Evolutionary conservation across 2,888 invertebrate species (phyloP), one percentile per base, ranked within the genome.

Genomic region (Tetragnatha montana): DNA sequence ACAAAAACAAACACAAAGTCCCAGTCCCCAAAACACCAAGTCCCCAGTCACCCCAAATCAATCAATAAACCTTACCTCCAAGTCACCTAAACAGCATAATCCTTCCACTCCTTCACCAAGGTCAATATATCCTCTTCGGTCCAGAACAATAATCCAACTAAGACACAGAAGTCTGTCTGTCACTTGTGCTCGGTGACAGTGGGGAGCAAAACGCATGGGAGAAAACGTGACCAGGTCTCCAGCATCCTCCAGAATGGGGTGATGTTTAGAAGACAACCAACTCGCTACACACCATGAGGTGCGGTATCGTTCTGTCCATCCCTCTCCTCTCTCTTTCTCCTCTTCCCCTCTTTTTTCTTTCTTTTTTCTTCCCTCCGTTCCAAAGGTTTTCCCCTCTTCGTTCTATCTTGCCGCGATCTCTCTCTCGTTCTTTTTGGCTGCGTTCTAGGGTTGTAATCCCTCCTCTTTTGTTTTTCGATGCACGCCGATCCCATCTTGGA

Each of bases 371-470:
- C n/a, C 12, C 84, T 76, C 70, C 85, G 85, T 81, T 85, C 89
- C 84, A 76, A 85, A 85, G 35, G 84, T 89, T 89, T 84, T 81
- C 80, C 75, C 49, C 71, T 75, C 69, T 84, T 68, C 74, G 12
- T 84, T 35, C 70, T 84, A 74, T 89, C 84, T 76, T 73, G 79
- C 80, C 81, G 75, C 70, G 75, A 19, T 81, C 80, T 75, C 80
- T 89, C 49, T 1, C 60, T 60, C 60, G 12, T 60, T 80, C 22
- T 68, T 68, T 22, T 87, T 78, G 87, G 87, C 81, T 75, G 12
- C 22, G 19, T 71, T 78, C 70, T 78, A 87, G 87, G 87, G 87
- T 87, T 87, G 68, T 80, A 78, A 82, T 85, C 81, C n/a, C 35
- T 83, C 22, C 4, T 60, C 14, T 10, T 60, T 8, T 60, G 12